A percentile compares a stretch with the other conserved stretches of the same genome.
These are phyloP conservation scores for Ichneumoninae sp. DNA, from an alignment of 2,888 invertebrate species.

Conservation along the genomic window DNA sequence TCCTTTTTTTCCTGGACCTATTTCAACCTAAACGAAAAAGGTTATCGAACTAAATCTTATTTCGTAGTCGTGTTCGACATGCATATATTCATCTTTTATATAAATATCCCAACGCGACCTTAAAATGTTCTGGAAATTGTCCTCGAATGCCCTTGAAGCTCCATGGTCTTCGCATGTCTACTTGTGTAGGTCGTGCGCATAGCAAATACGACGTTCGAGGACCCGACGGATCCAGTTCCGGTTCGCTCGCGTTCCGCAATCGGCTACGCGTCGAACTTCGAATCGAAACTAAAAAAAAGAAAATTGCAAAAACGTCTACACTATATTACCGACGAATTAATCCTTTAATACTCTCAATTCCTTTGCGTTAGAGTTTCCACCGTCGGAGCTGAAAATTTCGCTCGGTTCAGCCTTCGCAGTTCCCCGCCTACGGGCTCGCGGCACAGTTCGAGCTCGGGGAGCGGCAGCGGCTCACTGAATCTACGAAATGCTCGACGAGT, in stretches of 20 bases:
- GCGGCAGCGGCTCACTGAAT: constrained; percentile 65
- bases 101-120: too few relatives aligned
- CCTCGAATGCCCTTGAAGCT: too few relatives aligned
- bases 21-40: too few relatives aligned
- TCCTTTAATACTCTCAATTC: neutral
- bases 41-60: too few relatives aligned
- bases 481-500: constrained; percentile 76
- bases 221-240: neutral
- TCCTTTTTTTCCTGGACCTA: too few relatives aligned
- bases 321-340: neutral
- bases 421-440: neutral
- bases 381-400: neutral
- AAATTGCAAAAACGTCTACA: neutral
- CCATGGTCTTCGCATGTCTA: too few relatives aligned
- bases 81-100: too few relatives aligned
- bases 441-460: constrained; percentile 21
- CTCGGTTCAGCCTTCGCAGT: neutral
- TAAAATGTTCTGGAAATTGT: too few relatives aligned
- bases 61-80: too few relatives aligned
- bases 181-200: too few relatives aligned
- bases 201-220: neutral
- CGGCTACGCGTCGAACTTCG: neutral
- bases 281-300: neutral
- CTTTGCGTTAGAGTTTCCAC: neutral
- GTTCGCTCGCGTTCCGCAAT: constrained; percentile 5